Evolutionary conservation across 2,113 vertebrate genomes (phyloP).

Genomic region (Coregonus clupeaformis): DNA sequence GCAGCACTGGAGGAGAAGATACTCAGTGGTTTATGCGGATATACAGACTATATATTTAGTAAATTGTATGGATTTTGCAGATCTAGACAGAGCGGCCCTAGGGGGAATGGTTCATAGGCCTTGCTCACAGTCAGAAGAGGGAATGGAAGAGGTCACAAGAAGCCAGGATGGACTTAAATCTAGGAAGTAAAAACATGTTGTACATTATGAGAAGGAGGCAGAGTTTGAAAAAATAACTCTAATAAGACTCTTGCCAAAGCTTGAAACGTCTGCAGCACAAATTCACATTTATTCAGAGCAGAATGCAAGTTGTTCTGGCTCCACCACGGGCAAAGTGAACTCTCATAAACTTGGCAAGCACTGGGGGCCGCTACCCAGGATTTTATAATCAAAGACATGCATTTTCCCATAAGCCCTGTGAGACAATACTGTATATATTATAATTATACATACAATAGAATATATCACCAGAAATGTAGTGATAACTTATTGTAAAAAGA

Average conservation of each 20-base stretch:
- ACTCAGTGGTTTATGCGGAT: slow-evolving; percentile 34
- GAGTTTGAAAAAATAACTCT: slow-evolving; percentile 27
- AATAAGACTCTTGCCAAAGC: slow-evolving; percentile 62
- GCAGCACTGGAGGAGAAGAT: slow-evolving; percentile 21
- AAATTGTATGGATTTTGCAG: slow-evolving; percentile 47
- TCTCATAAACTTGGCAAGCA: slow-evolving; percentile 70
- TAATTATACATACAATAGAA: slow-evolving; percentile 36
- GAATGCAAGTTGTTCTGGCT: slow-evolving; percentile 60
- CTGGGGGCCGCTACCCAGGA: slow-evolving; percentile 54
- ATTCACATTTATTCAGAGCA: slow-evolving; percentile 74
- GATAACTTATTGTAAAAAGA: neutral
- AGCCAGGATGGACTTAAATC: slow-evolving; percentile 32
- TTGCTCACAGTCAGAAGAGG: neutral
- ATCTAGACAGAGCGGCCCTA: slow-evolving; percentile 29
- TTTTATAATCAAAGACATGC: slow-evolving; percentile 63
- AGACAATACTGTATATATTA: slow-evolving; percentile 42
- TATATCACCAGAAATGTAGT: slow-evolving; percentile 10
- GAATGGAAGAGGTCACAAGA: neutral
- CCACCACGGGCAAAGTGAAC: slow-evolving; percentile 65
- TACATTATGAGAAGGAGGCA: slow-evolving; percentile 18
- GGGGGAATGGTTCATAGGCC: slow-evolving; percentile 8
- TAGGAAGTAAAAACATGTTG: slow-evolving; percentile 22
- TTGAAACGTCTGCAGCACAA: slow-evolving; percentile 64
- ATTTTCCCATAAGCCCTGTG: slow-evolving; percentile 45
- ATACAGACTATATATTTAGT: slow-evolving; percentile 30